Evolutionary conservation across 2,888 invertebrate genomes (phyloP), one percentile per base, ranked within the genome.

Genomic region (Timandra comae): DNA sequence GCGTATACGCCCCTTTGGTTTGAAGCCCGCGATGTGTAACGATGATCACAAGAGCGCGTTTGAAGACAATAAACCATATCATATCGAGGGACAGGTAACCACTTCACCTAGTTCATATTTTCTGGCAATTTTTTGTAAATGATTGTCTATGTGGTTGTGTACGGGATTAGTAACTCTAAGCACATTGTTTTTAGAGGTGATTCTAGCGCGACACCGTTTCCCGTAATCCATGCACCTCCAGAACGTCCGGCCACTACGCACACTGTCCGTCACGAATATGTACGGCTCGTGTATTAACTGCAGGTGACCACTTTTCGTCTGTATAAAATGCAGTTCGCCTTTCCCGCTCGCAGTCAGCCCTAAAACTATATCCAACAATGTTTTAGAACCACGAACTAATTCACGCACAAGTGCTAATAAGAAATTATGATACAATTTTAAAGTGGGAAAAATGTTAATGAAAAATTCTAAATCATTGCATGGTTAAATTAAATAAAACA

Each of bases 151-250:
- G 37, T 85, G 85, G 42, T 85, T 85, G 41, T 85, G 85, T 10
- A 84, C 65, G 2, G 82, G 75, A 38, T 85, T 85, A n/a, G 85
- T 85, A 41, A 85, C 72, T 39, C 70, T 65, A 21, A 85, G 48
- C 5, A 81, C 55, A 49, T 85, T 85, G 49, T 84, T 79, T 57
- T 85, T 85, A 6, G 85, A 85, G 2, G 85, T 85, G 37, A 85
- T 85, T 38, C 85, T 66, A 6, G 85, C 85, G n/a, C 85, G 72
- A 53, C 85, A 85, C 26, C 82, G 69, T 48, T 77, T 82, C 9
- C 82, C 79, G 39, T 85, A 85, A 41, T 85, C 85, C 80, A 84
- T 81, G 48, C 86, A 86, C 27, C 84, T 63, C 86, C 86, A 86
- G 49, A 86, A 84, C 3, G 86, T 86, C 27, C 85, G 64, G 5